These are phyloP conservation scores for Chymomyza procnemis DNA, from an alignment of 2,888 invertebrate species.

Conservation along the genomic window DNA sequence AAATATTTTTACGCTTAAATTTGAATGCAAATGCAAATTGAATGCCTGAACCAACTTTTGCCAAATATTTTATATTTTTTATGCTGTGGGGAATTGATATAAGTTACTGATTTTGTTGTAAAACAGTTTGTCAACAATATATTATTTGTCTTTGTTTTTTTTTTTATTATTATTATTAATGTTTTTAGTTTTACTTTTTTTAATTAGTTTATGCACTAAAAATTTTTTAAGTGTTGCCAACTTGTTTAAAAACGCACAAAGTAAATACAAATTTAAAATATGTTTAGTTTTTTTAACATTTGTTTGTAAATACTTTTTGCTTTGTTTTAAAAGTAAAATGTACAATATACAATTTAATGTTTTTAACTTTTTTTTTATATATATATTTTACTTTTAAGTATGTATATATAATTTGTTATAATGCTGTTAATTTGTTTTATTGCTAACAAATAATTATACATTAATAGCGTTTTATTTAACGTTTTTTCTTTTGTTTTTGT, in stretches of 20 bases:
- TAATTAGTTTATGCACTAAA: slow-evolving; percentile 11
- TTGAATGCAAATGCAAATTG: slow-evolving; percentile 38
- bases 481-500: slow-evolving; percentile 12
- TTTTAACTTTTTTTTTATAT: slow-evolving; percentile 41
- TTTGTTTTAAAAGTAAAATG: slow-evolving; percentile 53
- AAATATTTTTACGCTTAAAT: slow-evolving; percentile 8
- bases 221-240: slow-evolving; percentile 35
- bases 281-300: slow-evolving; percentile 36
- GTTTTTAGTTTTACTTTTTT: slow-evolving; percentile 27
- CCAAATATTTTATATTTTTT: slow-evolving; percentile 28
- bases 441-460: slow-evolving; percentile 60
- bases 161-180: slow-evolving; percentile 31
- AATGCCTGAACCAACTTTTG: slow-evolving; percentile 51
- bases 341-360: slow-evolving; percentile 66
- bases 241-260: slow-evolving; percentile 55
- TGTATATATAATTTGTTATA: slow-evolving; percentile 16
- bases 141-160: slow-evolving; percentile 49
- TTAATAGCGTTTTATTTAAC: slow-evolving; percentile 46
- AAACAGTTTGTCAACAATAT: slow-evolving; percentile 51
- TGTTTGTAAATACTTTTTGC: slow-evolving; percentile 55
- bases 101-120: slow-evolving; percentile 36
- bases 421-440: slow-evolving; percentile 27
- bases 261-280: slow-evolving; percentile 50
- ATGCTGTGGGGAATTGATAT: slow-evolving; percentile 6
- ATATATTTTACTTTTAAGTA: slow-evolving; percentile 13